A percentile compares a stretch with the other conserved stretches of the same genome.
phyloP scores from a whole-genome alignment of 2,888 invertebrate genomes.

The Pinctada fucata region DNA sequence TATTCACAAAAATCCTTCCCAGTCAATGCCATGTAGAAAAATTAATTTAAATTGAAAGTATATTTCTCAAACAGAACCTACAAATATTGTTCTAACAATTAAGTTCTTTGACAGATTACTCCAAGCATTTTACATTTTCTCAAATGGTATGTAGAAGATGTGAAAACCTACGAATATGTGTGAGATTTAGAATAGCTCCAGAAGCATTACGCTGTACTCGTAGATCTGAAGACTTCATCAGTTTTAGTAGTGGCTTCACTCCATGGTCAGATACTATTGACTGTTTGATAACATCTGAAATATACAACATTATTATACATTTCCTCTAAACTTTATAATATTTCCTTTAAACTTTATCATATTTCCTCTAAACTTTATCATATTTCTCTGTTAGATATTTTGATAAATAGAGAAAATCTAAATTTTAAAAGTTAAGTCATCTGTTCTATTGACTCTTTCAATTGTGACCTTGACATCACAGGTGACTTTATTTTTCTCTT shows the following conservation, averaged over 20 bases:
- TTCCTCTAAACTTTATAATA: not conserved
- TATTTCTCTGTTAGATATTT: not conserved
- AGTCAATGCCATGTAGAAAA: too few relatives aligned
- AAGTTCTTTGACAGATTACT: too few relatives aligned
- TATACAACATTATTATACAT: not conserved
- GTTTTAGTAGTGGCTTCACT: constrained; percentile 55
- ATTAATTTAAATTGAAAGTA: too few relatives aligned
- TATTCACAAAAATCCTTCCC: too few relatives aligned
- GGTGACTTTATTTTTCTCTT: too few relatives aligned
- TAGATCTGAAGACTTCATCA: constrained; percentile 60
- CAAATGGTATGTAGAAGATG: too few relatives aligned
- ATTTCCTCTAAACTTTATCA: too few relatives aligned
- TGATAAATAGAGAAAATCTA: not conserved
- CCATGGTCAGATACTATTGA: constrained; percentile 58
- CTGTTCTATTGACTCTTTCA: too few relatives aligned
- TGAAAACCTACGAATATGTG: constrained; percentile 63
- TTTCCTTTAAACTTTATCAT: not conserved
- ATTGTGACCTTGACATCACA: too few relatives aligned
- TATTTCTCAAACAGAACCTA: too few relatives aligned
- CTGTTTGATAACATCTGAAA: constrained; percentile 61
- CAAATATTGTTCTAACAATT: too few relatives aligned
- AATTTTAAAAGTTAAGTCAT: not conserved
- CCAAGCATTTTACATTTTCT: too few relatives aligned
- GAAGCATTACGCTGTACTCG: constrained; percentile 68
- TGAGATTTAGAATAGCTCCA: constrained; percentile 69